phyloP scores from a whole-genome alignment of 2,888 invertebrate species.

The Pherbina coryleti region DNA sequence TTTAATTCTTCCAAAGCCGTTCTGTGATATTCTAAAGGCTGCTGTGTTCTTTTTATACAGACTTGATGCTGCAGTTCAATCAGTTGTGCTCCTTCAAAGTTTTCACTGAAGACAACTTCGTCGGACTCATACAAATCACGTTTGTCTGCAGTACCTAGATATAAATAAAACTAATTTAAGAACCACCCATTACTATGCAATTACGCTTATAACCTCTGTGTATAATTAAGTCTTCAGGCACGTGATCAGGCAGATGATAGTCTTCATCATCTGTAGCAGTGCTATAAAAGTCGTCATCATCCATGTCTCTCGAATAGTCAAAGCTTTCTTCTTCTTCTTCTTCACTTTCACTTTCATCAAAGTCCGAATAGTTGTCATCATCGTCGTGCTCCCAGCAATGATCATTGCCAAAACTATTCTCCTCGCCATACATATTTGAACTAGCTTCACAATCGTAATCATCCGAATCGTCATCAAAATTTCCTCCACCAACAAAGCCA shows the following conservation, averaged over 20 bases:
- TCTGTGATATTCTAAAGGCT: conserved; percentile 40
- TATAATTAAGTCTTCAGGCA: conserved; percentile 57
- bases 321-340: conserved; percentile 45
- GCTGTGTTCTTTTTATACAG: conserved; percentile 38
- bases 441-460: neutral
- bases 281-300: neutral
- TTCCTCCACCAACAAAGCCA: neutral
- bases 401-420: neutral
- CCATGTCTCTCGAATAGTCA: conserved; percentile 25
- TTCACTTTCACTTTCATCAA: conserved; percentile 44
- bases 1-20: conserved; percentile 42
- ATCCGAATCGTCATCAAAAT: conserved; percentile 1
- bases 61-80: conserved; percentile 49
- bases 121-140: conserved; percentile 50
- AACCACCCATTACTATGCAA: neutral
- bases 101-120: conserved; percentile 53
- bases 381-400: conserved; percentile 17
- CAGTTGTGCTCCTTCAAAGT: conserved; percentile 53
- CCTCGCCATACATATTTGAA: too few relatives aligned
- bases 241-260: conserved; percentile 50
- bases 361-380: conserved; percentile 37
- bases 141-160: conserved; percentile 54
- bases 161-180: neutral
- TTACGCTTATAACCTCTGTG: conserved; percentile 48
- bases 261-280: conserved; percentile 38